Conservation (phyloP, 2,888 invertebrate species). For the Sesia apiformis region DNA sequence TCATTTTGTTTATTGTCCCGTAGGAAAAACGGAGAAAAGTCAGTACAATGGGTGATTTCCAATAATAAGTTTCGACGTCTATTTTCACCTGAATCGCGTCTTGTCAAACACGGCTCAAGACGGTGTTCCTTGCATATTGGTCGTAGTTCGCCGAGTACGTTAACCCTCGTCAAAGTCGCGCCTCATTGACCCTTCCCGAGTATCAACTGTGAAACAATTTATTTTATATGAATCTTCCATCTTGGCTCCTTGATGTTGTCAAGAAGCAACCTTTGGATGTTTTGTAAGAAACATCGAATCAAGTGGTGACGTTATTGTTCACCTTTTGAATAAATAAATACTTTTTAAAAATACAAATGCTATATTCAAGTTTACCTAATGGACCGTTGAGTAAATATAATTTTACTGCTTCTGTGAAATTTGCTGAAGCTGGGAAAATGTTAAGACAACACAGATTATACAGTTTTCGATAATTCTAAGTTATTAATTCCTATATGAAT, state of each 20-base stretch:
- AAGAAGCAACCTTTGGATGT: constrained; percentile 28
- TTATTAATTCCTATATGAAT: too few species aligned
- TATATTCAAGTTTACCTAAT: too few species aligned
- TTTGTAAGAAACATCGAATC: neutral
- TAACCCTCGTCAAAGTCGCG: constrained; percentile 68
- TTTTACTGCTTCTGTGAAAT: too few species aligned
- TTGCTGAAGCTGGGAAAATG: too few species aligned
- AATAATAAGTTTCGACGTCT: neutral
- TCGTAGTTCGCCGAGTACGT: constrained; percentile 12
- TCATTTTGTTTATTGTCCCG: neutral
- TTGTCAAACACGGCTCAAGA: constrained; percentile 54
- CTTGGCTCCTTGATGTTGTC: constrained; percentile 45
- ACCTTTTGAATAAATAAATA: too few species aligned
- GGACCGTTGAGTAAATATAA: too few species aligned
- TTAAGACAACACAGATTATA: too few species aligned
- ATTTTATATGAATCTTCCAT: constrained; percentile 66
- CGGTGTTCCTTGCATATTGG: constrained; percentile 59
- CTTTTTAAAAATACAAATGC: too few species aligned
- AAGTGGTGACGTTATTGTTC: neutral
- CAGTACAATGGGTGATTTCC: neutral
- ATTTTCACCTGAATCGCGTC: constrained; percentile 47
- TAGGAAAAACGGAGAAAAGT: neutral
- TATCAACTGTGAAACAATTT: constrained; percentile 67
- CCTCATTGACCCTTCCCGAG: constrained; percentile 62
- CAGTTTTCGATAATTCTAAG: too few species aligned